Base-by-base conservation (phyloP, 2,797 vertebrate genomes). In the Myotis vivesi region DNA sequence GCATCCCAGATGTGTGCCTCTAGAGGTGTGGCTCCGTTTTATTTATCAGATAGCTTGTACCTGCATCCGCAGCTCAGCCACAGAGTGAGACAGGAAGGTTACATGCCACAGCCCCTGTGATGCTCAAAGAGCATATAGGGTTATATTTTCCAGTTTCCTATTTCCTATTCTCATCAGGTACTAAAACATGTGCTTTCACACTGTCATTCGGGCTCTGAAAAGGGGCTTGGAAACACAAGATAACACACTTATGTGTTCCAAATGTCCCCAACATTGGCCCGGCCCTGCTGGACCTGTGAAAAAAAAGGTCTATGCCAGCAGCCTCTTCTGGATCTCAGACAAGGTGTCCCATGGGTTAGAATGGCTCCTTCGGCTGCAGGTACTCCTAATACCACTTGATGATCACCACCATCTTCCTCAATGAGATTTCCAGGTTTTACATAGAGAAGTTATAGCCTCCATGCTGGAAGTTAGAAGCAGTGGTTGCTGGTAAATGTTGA, bases 1-100 rank as follows among this genome's bases (percentile, higher is more conserved):
- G 25, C 2, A 5, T 16, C 13, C 49, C 19, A 3, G 3, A 3
- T 0, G 4, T 0, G 5, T 1, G 22, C 17, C 41, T n/a, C 8
- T n/a, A 8, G 36, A 20, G 2, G 38, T 5, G 0, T 16, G 10
- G 10, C 41, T 51, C 22, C 19, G 5, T 23, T 8, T 30, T 22
- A 3, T 23, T 38, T 33, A 11, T 11, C 23, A 22, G 59, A 38
- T 16, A 23, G 33, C 82, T 6, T 16, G 20, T n/a, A 4, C 33
- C 6, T 13, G 1, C 0, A 0, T 28, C 12, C 2, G 33, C 73
- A 16, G 28, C 38, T 16, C 23, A 6, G 12, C 55, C 9, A 1
- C 44, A 19, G 28, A 44, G 51, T 8, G 12, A 66, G 53, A 57
- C 0, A 10, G 41, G 16, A 41, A 51, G 11, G 16, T 23, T 1